A percentile compares a stretch with the other conserved stretches of the same genome.
These are phyloP conservation scores for Reticulitermes speratus DNA, from an alignment of 1,140 invertebrate species.

Conservation along the genomic window DNA sequence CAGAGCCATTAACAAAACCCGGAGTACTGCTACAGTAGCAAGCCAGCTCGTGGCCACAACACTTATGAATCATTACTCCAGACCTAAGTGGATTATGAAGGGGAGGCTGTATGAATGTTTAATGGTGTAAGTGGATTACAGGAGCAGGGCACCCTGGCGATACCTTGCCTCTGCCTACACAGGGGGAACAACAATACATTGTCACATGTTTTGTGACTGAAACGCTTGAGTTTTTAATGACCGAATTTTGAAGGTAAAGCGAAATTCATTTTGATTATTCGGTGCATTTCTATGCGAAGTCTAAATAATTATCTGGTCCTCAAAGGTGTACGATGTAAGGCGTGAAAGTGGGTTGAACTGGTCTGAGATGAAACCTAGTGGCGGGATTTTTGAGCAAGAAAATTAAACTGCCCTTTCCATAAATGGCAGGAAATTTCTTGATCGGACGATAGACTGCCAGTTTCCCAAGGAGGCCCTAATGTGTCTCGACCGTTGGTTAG, in stretches of 20 bases:
- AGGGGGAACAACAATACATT: background rate
- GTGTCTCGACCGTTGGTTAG: no score
- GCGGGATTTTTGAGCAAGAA: no score
- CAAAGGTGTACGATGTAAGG: no score
- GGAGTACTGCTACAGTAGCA: conserved; percentile 3
- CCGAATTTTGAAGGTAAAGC: background rate
- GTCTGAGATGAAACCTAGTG: no score
- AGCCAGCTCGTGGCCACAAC: conserved; percentile 30
- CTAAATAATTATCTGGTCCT: no score
- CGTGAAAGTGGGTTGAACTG: no score
- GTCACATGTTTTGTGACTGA: background rate
- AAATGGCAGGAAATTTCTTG: no score
- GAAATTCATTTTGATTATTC: no score
- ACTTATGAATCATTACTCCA: conserved; percentile 36
- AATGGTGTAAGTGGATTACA: conserved; percentile 35
- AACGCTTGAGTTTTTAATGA: background rate
- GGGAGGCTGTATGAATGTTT: conserved; percentile 34
- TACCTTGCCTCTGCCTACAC: background rate
- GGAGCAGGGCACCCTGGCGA: conserved; percentile 1
- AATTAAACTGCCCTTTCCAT: no score
- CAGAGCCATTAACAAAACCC: background rate
- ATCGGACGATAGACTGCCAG: no score
- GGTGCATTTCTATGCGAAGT: no score
- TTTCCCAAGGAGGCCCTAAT: no score
- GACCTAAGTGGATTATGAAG: conserved; percentile 28